Conservation (phyloP, 2,888 invertebrate species). For the Ellobium chinense region DNA sequence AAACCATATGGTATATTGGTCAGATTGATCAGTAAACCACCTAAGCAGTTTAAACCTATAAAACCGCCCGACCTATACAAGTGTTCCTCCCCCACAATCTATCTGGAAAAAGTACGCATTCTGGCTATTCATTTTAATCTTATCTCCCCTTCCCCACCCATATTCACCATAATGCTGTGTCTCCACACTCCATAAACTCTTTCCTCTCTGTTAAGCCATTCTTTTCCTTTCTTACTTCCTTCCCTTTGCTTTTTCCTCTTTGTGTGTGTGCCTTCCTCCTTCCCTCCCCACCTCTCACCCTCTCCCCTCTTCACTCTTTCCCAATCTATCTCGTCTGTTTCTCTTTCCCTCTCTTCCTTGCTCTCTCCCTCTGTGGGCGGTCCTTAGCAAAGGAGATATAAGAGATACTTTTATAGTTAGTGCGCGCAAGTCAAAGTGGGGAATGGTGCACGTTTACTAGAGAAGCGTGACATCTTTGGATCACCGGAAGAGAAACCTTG, state of each 20-base stretch:
- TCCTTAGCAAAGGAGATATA: too few species aligned
- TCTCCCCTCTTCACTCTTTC: neutral
- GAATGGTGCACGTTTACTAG: too few species aligned
- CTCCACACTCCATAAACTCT: neutral
- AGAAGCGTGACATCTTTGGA: too few species aligned
- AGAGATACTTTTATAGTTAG: too few species aligned
- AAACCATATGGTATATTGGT: too few species aligned
- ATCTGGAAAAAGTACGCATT: neutral
- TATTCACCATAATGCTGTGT: neutral
- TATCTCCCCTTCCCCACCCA: neutral
- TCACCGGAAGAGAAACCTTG: too few species aligned
- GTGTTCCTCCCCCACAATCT: neutral
- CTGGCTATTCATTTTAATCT: neutral
- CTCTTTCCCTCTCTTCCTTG: neutral
- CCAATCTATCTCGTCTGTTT: neutral
- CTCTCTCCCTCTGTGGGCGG: too few species aligned
- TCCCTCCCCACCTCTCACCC: neutral
- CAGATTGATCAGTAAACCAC: too few species aligned
- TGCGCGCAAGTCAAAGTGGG: too few species aligned
- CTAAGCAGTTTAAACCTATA: too few species aligned
- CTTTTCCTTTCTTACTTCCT: neutral
- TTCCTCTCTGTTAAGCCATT: neutral
- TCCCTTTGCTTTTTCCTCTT: too few species aligned
- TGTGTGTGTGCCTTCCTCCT: neutral
- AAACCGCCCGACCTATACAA: neutral